phyloP scores from a whole-genome alignment of 2,797 vertebrate species.

The Enteromius paludinosus region DNA sequence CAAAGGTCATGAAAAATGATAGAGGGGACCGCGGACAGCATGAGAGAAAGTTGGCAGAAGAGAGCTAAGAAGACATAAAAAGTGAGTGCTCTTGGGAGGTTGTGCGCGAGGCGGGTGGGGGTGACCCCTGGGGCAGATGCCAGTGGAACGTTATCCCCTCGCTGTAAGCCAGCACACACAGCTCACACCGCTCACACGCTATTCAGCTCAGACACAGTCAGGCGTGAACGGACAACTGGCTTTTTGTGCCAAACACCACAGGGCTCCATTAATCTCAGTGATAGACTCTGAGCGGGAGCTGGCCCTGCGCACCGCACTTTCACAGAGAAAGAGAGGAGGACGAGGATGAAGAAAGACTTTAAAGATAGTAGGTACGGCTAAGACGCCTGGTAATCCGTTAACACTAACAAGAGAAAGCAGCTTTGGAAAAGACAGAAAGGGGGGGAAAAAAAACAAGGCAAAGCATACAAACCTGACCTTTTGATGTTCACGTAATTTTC shows the following conservation, averaged over 20 bases:
- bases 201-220: constrained; percentile 66
- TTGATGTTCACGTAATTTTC: constrained; percentile 61
- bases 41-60: constrained; percentile 40
- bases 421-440: constrained; percentile 58
- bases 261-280: constrained; percentile 71
- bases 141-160: constrained; percentile 68
- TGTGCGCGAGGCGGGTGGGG: constrained; percentile 54
- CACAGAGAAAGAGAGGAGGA: constrained; percentile 58
- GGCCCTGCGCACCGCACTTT: constrained; percentile 55
- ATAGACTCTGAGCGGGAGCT: constrained; percentile 65
- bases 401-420: constrained; percentile 66
- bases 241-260: constrained; percentile 68
- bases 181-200: constrained; percentile 55
- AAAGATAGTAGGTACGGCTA: constrained; percentile 63
- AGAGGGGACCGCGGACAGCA: constrained; percentile 1
- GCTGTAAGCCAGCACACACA: constrained; percentile 69
- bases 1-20: background rate
- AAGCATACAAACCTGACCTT: constrained; percentile 68
- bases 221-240: constrained; percentile 69
- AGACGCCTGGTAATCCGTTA: constrained; percentile 65
- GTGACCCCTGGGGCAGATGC: constrained; percentile 70
- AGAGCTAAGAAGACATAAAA: constrained; percentile 33
- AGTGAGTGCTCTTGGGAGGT: constrained; percentile 59
- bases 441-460: constrained; percentile 52
- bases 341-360: constrained; percentile 52